Percentiles rank a stretch among this genome's conserved stretches.
These are phyloP conservation scores for Enteromius anoplus DNA, from an alignment of 2,797 vertebrate species.

Conservation along the genomic window DNA sequence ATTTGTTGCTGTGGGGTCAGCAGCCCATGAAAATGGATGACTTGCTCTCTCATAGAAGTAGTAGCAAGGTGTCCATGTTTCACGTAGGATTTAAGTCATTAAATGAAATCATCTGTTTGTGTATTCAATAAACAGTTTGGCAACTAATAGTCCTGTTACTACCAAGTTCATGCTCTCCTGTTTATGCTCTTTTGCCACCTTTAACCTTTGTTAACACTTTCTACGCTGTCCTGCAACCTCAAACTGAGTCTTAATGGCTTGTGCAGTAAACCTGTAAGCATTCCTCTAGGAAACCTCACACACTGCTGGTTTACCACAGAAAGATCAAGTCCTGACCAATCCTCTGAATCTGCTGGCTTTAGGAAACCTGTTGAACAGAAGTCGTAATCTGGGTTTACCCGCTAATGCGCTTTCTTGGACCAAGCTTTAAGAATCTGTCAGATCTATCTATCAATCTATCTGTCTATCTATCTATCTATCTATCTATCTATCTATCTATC, in stretches of 20 bases:
- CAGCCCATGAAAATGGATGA: not conserved
- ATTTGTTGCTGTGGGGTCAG: not conserved
- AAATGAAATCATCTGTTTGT: not conserved
- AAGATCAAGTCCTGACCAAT: constrained; percentile 46
- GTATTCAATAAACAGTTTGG: not conserved
- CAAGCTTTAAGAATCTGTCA: constrained; percentile 36
- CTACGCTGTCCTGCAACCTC: not conserved
- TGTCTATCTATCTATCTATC: not conserved
- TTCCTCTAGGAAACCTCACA: constrained; percentile 6
- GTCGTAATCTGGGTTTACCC: constrained; percentile 64
- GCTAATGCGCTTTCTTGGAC: constrained; percentile 55
- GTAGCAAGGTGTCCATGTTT: not conserved
- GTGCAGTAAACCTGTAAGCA: constrained; percentile 2
- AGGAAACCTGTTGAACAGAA: constrained; percentile 54
- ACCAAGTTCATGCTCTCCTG: not conserved
- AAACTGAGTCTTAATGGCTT: constrained; percentile 8
- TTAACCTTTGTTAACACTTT: not conserved
- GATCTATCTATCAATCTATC: not conserved
- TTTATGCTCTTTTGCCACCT: not conserved
- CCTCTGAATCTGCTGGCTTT: constrained; percentile 45
- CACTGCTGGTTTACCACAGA: not conserved
- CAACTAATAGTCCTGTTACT: not conserved
- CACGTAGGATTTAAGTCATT: not conserved
- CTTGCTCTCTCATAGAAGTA: not conserved
- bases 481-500: constrained; percentile 17